A percentile compares a stretch with the other conserved stretches of the same genome.
phyloP scores from a whole-genome alignment of 2,797 vertebrate genomes.

The Anolis apletophallus region DNA sequence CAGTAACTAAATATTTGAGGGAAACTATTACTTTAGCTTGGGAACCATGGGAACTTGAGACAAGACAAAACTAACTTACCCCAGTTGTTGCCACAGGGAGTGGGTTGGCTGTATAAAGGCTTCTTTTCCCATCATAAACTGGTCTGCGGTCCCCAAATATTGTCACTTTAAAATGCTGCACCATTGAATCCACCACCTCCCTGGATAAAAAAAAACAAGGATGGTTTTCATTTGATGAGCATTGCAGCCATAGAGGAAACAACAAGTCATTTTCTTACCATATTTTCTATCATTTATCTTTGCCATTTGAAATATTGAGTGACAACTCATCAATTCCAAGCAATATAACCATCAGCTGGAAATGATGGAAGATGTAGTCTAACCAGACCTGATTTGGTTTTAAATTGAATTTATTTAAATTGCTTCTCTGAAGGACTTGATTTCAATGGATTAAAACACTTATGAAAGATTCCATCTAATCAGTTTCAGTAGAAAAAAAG shows the following conservation, averaged over 20 bases:
- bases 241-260: neutral
- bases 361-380: neutral
- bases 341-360: neutral
- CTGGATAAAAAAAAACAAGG: constrained; percentile 74
- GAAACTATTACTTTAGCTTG: neutral
- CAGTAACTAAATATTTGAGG: neutral
- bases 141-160: constrained; percentile 97
- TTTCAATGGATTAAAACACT: no score
- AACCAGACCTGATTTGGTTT: neutral
- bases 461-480: no score
- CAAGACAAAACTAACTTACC: constrained; percentile 78
- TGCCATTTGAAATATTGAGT: neutral
- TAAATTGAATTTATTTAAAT: no score
- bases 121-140: constrained; percentile 97
- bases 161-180: constrained; percentile 98
- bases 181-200: constrained; percentile 98
- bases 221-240: constrained; percentile 29
- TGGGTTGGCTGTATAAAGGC: constrained; percentile 94
- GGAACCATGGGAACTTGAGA: neutral
- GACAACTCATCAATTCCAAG: neutral
- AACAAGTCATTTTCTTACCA: neutral
- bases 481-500: no score
- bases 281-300: constrained; percentile 37
- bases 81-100: constrained; percentile 93
- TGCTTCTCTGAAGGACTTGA: no score